Evolutionary conservation across 2,797 vertebrate species (phyloP), one percentile per base, ranked within the genome.

Genomic region (Cirrhinus molitorella): DNA sequence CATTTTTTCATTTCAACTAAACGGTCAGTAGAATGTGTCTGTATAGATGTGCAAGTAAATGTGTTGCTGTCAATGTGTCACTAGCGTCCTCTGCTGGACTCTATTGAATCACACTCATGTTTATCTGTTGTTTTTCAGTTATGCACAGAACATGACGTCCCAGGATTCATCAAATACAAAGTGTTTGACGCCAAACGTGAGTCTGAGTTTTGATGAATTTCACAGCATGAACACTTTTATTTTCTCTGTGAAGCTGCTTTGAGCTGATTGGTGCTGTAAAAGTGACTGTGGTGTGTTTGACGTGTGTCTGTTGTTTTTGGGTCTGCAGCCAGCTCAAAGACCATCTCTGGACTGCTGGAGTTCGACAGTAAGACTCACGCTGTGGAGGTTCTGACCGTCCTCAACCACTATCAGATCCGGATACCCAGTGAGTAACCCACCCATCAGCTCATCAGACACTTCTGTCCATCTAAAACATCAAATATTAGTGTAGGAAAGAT

Each of bases 331-430:
- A 97, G 97, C 90, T 97, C 97, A 84, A 99, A 99, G 94, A 99
- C 97, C 61, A 96, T 99, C 76, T 99, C 98, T 59, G 98, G 98
- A 71, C 91, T 99, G 12, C 91, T 99, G 90, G 98, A 99, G 90
- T 99, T 98, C 94, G 96, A 98, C 91, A 96, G 96, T 84, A 99
- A 99, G 94, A 98, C 97, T 0, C 96, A 99, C 83, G 98, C 98
- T 19, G 97, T 99, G 80, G 98, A 99, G 95, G 97, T 96, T 73
- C 96, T 99, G n/a, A 98, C 98, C 49, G 97, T 99, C 59, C 96
- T 99, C 87, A 99, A 99, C 94, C 98, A 99, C 93, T 98, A 97
- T 93, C 98, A 99, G 96, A 99, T 99, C 91, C 95, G 97, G 95
- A 98, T 99, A 90, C 97, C 97, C 87, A 98, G 59, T 63, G 59